phyloP scores from a whole-genome alignment of 2,888 invertebrate species.

The Belgica antarctica region DNA sequence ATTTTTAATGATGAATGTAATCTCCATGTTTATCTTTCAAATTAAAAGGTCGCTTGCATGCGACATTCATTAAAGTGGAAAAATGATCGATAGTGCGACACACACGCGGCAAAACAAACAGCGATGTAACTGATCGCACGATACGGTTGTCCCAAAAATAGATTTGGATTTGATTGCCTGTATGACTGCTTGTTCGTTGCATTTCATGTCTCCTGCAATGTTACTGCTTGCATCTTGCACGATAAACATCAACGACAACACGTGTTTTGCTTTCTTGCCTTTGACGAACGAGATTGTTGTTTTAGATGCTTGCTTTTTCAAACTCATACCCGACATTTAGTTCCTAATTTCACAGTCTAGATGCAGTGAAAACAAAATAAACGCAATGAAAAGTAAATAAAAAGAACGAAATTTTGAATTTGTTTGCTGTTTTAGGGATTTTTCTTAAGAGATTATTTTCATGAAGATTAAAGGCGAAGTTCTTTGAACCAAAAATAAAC shows the following conservation, averaged over 20 bases:
- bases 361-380: conserved; percentile 39
- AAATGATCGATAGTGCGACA: conserved; percentile 13
- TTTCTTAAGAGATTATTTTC: conserved; percentile 13
- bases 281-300: conserved; percentile 29
- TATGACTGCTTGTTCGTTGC: not conserved
- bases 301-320: conserved; percentile 33
- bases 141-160: not conserved
- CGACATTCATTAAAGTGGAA: conserved; percentile 21
- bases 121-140: conserved; percentile 19
- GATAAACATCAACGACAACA: conserved; percentile 42
- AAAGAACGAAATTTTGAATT: not conserved
- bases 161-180: not conserved
- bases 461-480: conserved; percentile 22
- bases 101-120: conserved; percentile 30
- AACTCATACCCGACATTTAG: conserved; percentile 25
- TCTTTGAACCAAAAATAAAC: conserved; percentile 17
- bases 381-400: conserved; percentile 36
- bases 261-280: conserved; percentile 34
- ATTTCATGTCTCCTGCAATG: conserved; percentile 19
- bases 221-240: not conserved
- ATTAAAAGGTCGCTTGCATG: conserved; percentile 29
- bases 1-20: conserved; percentile 26
- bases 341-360: conserved; percentile 42
- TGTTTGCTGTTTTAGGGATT: conserved; percentile 42
- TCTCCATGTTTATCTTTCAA: conserved; percentile 23